Percentiles rank a stretch among this genome's conserved stretches.
phyloP scores from a whole-genome alignment of 2,888 invertebrate genomes.

The Plebejus argus region DNA sequence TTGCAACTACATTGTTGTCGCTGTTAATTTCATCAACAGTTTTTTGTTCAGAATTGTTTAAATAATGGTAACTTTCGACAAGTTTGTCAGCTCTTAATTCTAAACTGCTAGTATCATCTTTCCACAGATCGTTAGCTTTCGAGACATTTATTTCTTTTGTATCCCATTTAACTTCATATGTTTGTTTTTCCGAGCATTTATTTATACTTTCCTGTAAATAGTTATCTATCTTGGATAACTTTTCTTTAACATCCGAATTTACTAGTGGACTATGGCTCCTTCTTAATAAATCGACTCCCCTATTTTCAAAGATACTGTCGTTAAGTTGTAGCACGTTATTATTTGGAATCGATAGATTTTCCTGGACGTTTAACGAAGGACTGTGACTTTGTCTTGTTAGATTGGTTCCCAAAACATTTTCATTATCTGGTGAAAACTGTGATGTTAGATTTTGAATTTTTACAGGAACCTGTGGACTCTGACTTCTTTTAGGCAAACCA shows the following conservation, averaged over 20 bases:
- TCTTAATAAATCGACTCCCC: slow-evolving; percentile 22
- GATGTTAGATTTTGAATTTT: neutral
- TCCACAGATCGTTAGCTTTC: slow-evolving; percentile 8
- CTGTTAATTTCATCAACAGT: slow-evolving; percentile 41
- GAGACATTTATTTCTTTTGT: slow-evolving; percentile 11
- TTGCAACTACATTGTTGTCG: slow-evolving; percentile 50
- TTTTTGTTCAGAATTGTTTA: slow-evolving; percentile 31
- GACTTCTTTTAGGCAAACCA: neutral
- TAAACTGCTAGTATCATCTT: neutral
- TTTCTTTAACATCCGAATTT: slow-evolving; percentile 64
- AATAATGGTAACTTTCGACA: slow-evolving; percentile 33
- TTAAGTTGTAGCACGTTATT: neutral
- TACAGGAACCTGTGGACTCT: neutral
- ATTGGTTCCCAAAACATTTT: neutral
- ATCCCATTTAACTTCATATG: slow-evolving; percentile 30
- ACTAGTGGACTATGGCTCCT: slow-evolving; percentile 59
- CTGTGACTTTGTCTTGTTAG: slow-evolving; percentile 32
- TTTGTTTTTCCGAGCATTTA: slow-evolving; percentile 54
- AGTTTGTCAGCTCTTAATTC: slow-evolving; percentile 38
- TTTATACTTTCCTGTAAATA: slow-evolving; percentile 72
- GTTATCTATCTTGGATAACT: slow-evolving; percentile 68
- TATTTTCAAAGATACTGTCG: neutral
- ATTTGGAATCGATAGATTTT: neutral
- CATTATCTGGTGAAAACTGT: neutral
- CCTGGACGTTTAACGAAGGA: slow-evolving; percentile 32